A percentile compares a stretch with the other conserved stretches of the same genome.
phyloP scores from a whole-genome alignment of 2,113 vertebrate species.

The Cromileptes altivelis region DNA sequence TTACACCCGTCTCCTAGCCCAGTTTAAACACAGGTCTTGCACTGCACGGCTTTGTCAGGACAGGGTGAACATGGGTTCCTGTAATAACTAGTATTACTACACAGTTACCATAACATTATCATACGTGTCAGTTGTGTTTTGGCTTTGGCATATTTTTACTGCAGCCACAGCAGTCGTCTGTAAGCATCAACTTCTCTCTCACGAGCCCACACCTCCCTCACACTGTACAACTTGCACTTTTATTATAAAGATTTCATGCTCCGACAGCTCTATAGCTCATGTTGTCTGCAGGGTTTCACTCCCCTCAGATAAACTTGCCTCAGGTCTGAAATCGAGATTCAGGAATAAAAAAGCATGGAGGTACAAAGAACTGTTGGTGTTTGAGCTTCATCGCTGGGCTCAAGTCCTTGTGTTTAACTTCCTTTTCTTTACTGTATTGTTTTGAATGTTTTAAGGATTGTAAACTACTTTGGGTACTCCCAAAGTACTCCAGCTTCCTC shows the following conservation, averaged over 20 bases:
- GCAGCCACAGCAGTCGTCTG: neutral
- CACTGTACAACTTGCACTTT: neutral
- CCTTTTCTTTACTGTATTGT: neutral
- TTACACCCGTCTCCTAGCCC: neutral
- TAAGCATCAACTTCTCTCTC: neutral
- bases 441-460: neutral
- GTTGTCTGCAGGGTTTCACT: constrained; percentile 12
- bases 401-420: no score
- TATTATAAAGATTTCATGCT: constrained; percentile 1
- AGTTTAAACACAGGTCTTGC: constrained; percentile 3
- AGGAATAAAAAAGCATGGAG: neutral
- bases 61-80: neutral
- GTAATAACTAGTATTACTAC: constrained; percentile 8
- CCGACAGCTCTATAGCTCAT: neutral
- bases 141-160: neutral
- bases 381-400: neutral
- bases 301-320: neutral
- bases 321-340: neutral
- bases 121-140: neutral
- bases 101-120: neutral
- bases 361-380: neutral
- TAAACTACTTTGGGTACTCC: neutral
- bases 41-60: neutral
- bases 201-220: neutral
- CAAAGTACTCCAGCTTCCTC: no score